Evolutionary conservation across 2,113 vertebrate species (phyloP).

Genomic region (Parotia lawesii): DNA sequence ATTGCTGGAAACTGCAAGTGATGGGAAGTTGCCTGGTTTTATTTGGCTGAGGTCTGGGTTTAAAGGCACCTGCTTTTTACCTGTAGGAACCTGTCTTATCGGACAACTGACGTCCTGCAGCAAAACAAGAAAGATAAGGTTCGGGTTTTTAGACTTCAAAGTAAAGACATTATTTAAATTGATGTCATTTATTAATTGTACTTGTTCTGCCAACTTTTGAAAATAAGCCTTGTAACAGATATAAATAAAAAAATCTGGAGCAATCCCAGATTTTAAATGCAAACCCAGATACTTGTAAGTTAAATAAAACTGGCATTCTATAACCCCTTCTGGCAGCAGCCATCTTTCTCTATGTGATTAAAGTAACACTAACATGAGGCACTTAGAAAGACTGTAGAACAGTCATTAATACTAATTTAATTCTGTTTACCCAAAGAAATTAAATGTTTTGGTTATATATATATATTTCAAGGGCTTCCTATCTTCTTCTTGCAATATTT

Average conservation of each 20-base stretch:
- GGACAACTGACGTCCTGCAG: slow-evolving; percentile 97
- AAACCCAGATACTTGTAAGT: background rate
- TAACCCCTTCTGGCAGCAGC: slow-evolving; percentile 3
- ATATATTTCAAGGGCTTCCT: background rate
- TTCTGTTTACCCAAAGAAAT: slow-evolving; percentile 48
- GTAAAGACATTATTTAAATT: background rate
- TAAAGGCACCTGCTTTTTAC: slow-evolving; percentile 99
- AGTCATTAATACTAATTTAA: slow-evolving; percentile 40
- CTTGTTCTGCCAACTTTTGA: background rate
- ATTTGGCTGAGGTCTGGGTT: slow-evolving; percentile 96
- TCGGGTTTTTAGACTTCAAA: background rate
- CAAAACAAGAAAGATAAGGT: slow-evolving; percentile 37
- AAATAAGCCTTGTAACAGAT: background rate
- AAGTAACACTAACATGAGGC: slow-evolving; percentile 1
- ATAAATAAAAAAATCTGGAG: background rate
- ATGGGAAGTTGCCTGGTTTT: slow-evolving; percentile 92
- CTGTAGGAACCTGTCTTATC: slow-evolving; percentile 98
- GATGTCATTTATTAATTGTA: background rate
- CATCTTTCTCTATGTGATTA: slow-evolving; percentile 10
- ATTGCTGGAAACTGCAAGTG: slow-evolving; percentile 94
- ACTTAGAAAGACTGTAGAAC: background rate
- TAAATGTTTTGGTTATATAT: slow-evolving; percentile 16
- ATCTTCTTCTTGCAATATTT: slow-evolving; percentile 35
- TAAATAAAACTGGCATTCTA: slow-evolving; percentile 12
- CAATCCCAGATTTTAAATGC: background rate